phyloP scores from a whole-genome alignment of 2,888 invertebrate genomes.

The Aplocera efformata region DNA sequence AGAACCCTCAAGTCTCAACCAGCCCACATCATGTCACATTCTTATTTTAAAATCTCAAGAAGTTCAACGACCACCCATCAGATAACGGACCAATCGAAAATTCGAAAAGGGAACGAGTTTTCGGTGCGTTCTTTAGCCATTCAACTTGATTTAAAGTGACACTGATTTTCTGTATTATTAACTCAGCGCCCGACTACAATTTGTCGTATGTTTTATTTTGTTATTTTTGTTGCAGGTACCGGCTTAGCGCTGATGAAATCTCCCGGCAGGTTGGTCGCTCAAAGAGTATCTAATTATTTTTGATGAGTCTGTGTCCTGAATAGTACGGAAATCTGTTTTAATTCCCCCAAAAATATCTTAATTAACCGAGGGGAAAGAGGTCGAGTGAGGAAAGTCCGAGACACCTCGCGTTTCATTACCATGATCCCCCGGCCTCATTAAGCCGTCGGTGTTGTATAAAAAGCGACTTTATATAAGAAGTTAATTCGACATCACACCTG shows the following conservation, averaged over 20 bases:
- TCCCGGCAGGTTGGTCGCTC: slow-evolving; percentile 56
- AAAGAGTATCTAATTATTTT: slow-evolving; percentile 16
- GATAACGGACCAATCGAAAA: slow-evolving; percentile 45
- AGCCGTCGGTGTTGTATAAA: slow-evolving; percentile 70
- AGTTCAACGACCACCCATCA: slow-evolving; percentile 44
- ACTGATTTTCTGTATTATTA: slow-evolving; percentile 42
- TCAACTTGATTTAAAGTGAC: slow-evolving; percentile 36
- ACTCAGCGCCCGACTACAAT: slow-evolving; percentile 22
- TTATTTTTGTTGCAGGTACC: slow-evolving; percentile 53
- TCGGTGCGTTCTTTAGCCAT: slow-evolving; percentile 34
- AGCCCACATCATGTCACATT: slow-evolving; percentile 31
- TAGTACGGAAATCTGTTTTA: slow-evolving; percentile 41
- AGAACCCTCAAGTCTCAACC: slow-evolving; percentile 22
- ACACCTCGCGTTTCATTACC: slow-evolving; percentile 64
- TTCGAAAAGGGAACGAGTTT: slow-evolving; percentile 46
- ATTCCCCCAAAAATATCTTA: slow-evolving; percentile 56
- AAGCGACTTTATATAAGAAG: slow-evolving; percentile 74
- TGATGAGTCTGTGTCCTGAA: slow-evolving; percentile 18
- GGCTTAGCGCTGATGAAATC: slow-evolving; percentile 36
- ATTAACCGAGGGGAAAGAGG: slow-evolving; percentile 57
- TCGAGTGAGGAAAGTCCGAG: slow-evolving; percentile 53
- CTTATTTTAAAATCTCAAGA: slow-evolving; percentile 39
- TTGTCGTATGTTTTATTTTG: slow-evolving; percentile 35
- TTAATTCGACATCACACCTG: slow-evolving; percentile 79
- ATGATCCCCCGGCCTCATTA: slow-evolving; percentile 68